These are phyloP conservation scores for Heliconius himera DNA, from an alignment of 1,140 invertebrate genomes.

Conservation along the genomic window DNA sequence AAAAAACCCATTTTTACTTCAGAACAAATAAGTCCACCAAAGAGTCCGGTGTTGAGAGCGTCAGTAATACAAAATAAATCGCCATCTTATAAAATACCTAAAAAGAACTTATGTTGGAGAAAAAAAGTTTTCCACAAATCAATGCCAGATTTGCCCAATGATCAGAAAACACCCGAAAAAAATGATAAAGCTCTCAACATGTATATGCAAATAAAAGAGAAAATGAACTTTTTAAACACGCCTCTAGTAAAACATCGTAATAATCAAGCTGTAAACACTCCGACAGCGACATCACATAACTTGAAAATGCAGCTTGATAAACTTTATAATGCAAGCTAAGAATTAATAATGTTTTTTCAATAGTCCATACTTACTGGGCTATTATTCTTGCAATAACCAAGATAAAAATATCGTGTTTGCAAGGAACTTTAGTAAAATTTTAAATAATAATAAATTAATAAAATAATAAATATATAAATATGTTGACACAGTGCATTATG, in stretches of 20 bases:
- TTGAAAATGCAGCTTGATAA: slow-evolving; percentile 69
- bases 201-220: slow-evolving; percentile 72
- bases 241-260: slow-evolving; percentile 49
- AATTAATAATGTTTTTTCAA: background rate
- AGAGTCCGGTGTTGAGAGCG: slow-evolving; percentile 37
- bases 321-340: slow-evolving; percentile 54
- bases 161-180: slow-evolving; percentile 49
- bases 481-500: background rate
- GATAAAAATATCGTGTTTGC: background rate
- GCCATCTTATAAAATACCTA: slow-evolving; percentile 68
- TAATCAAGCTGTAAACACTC: slow-evolving; percentile 51
- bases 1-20: slow-evolving; percentile 35
- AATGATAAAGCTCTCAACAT: slow-evolving; percentile 57
- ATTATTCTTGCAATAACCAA: background rate
- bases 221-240: slow-evolving; percentile 71
- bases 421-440: background rate
- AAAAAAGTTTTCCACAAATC: slow-evolving; percentile 67
- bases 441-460: background rate
- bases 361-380: no score
- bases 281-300: slow-evolving; percentile 65
- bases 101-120: slow-evolving; percentile 59
- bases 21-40: slow-evolving; percentile 35
- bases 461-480: background rate
- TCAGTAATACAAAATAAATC: slow-evolving; percentile 61
- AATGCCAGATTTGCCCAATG: slow-evolving; percentile 60